Conservation (phyloP, 2,888 invertebrate species). For the Malthinus seriepunctatus region DNA sequence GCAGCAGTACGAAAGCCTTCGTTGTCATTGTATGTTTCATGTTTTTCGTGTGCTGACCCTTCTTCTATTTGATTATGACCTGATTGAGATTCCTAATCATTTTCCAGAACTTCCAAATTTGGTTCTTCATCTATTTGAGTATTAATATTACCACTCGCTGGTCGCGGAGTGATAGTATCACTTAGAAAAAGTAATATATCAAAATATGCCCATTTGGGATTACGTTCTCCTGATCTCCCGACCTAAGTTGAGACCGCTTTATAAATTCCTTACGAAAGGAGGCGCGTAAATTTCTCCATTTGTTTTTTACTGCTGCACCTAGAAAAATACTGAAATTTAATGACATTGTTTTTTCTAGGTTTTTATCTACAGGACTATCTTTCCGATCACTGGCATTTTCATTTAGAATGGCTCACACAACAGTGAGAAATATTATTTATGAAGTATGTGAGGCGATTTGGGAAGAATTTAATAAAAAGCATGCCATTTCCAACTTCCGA, state of each 20-base stretch:
- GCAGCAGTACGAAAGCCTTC: no score
- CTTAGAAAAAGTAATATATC: neutral
- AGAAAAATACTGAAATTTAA: neutral
- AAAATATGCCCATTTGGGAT: neutral
- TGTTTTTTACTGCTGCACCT: neutral
- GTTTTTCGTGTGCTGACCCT: no score
- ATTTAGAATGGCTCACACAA: slow-evolving; percentile 4
- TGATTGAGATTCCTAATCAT: no score
- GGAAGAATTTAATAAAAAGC: slow-evolving; percentile 4
- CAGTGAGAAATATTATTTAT: neutral
- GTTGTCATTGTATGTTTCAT: no score
- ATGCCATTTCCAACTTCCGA: slow-evolving; percentile 4
- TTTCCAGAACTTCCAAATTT: no score
- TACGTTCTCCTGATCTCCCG: neutral
- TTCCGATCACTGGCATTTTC: slow-evolving; percentile 2
- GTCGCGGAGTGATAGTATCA: neutral
- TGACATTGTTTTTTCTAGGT: slow-evolving; percentile 1
- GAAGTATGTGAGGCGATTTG: slow-evolving; percentile 6
- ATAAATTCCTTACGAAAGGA: neutral
- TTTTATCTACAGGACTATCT: slow-evolving; percentile 1
- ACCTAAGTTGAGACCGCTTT: neutral
- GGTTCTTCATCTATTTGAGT: no score
- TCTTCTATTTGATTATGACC: no score
- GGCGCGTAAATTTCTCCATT: neutral
- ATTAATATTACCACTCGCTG: neutral